These are phyloP conservation scores for Drosophila subquinaria DNA, from an alignment of 2,888 invertebrate genomes.

Conservation along the genomic window DNA sequence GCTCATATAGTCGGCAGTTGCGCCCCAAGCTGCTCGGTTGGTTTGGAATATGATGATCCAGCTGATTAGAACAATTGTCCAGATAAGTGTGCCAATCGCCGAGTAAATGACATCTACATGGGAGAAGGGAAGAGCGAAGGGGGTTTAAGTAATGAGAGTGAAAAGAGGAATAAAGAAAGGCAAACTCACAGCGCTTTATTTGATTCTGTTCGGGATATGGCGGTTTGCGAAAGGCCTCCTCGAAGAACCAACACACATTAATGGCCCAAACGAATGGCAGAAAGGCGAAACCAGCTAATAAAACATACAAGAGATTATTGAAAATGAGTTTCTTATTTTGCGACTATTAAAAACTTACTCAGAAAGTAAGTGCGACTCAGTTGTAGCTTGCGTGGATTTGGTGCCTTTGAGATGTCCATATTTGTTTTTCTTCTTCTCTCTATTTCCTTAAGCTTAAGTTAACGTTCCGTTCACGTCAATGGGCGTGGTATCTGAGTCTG, in stretches of 20 bases:
- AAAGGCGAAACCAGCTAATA: conserved; percentile 92
- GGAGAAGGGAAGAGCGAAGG: background rate
- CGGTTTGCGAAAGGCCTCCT: conserved; percentile 93
- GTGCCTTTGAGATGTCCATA: conserved; percentile 92
- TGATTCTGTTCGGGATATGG: conserved; percentile 93
- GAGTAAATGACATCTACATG: conserved; percentile 94
- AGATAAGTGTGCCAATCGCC: conserved; percentile 91
- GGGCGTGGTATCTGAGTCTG: background rate
- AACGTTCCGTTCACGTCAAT: background rate
- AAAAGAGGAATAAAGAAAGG: conserved; percentile 26
- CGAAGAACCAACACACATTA: conserved; percentile 96
- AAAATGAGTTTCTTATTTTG: background rate
- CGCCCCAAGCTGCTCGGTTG: conserved; percentile 93
- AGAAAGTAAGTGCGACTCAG: conserved; percentile 93
- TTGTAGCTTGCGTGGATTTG: conserved; percentile 91
- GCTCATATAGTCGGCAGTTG: conserved; percentile 92
- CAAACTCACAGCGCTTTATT: conserved; percentile 93
- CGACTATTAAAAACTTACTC: conserved; percentile 86
- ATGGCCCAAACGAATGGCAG: conserved; percentile 97
- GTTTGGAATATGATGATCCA: conserved; percentile 95
- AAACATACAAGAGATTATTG: conserved; percentile 62
- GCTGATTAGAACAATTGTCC: conserved; percentile 89
- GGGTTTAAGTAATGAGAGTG: conserved; percentile 47
- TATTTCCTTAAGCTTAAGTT: background rate
- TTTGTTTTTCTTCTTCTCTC: background rate